phyloP scores from a whole-genome alignment of 2,888 invertebrate genomes.

The Eurytoma californica region DNA sequence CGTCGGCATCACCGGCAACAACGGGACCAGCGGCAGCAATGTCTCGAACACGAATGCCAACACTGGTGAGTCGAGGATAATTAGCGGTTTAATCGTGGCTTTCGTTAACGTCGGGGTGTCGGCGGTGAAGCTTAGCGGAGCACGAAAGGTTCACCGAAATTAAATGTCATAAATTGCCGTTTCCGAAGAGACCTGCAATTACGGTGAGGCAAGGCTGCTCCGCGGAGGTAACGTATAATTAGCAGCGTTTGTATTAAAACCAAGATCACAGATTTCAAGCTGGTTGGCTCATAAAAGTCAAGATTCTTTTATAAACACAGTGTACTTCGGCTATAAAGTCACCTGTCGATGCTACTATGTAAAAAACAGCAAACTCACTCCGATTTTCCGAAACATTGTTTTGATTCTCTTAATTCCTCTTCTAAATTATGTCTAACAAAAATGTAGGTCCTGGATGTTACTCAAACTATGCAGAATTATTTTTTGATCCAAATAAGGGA shows the following conservation, averaged over 20 bases:
- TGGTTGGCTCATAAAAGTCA: neutral
- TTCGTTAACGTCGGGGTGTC: too few species aligned
- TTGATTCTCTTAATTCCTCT: too few species aligned
- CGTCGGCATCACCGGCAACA: slow-evolving; percentile 55
- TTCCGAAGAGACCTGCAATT: slow-evolving; percentile 3
- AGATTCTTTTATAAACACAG: slow-evolving; percentile 14
- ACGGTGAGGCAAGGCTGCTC: neutral
- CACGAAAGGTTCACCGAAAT: neutral
- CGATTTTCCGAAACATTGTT: too few species aligned
- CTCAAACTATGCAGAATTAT: too few species aligned
- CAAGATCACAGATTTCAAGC: slow-evolving; percentile 10
- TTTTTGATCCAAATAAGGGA: too few species aligned
- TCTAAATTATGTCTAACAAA: too few species aligned
- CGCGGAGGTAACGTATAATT: slow-evolving; percentile 8
- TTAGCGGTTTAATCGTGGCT: neutral
- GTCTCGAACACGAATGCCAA: slow-evolving; percentile 60
- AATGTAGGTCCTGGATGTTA: too few species aligned
- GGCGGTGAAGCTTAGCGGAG: too few species aligned
- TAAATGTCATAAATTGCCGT: neutral
- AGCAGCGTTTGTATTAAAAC: neutral
- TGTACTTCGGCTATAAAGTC: neutral
- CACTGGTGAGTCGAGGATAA: slow-evolving; percentile 38
- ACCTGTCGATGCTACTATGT: neutral
- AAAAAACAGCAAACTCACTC: too few species aligned
- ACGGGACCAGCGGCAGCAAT: slow-evolving; percentile 61